Percentiles rank a stretch among this genome's conserved stretches.
Evolutionary conservation across 2,113 vertebrate genomes (phyloP).

Genomic region (Cochlearius cochlearius): DNA sequence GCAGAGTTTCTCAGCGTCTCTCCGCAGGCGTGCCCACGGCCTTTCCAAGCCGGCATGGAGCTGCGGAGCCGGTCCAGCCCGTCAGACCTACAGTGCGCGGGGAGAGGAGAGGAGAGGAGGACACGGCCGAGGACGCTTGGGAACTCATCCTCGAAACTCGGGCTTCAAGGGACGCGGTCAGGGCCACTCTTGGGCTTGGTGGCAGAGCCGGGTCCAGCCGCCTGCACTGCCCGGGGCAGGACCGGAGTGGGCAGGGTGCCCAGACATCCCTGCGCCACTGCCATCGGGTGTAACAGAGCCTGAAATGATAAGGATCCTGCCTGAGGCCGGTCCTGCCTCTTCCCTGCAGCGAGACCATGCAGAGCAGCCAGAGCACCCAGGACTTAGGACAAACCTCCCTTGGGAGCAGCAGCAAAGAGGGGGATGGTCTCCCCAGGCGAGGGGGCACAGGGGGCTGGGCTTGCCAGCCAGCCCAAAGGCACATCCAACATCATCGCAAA

Average conservation of each 20-base stretch:
- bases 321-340: neutral
- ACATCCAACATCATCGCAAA: neutral
- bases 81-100: neutral
- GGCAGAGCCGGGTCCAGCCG: rapidly evolving
- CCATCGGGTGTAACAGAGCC: neutral
- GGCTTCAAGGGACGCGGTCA: neutral
- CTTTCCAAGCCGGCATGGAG: neutral
- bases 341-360: neutral
- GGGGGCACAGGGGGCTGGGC: rapidly evolving
- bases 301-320: neutral
- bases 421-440: neutral
- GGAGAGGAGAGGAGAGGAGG: neutral
- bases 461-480: neutral
- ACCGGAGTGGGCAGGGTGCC: neutral
- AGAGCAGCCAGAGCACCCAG: neutral
- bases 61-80: constrained; percentile 46
- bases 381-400: neutral
- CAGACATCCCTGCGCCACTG: neutral
- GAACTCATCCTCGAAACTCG: rapidly evolving
- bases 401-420: rapidly evolving
- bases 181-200: neutral
- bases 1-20: neutral
- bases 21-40: constrained; percentile 7
- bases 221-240: neutral
- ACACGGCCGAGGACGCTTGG: neutral